Evolutionary conservation across 2,888 invertebrate species (phyloP), one percentile per base, ranked within the genome.

Genomic region (Diploptera punctata): DNA sequence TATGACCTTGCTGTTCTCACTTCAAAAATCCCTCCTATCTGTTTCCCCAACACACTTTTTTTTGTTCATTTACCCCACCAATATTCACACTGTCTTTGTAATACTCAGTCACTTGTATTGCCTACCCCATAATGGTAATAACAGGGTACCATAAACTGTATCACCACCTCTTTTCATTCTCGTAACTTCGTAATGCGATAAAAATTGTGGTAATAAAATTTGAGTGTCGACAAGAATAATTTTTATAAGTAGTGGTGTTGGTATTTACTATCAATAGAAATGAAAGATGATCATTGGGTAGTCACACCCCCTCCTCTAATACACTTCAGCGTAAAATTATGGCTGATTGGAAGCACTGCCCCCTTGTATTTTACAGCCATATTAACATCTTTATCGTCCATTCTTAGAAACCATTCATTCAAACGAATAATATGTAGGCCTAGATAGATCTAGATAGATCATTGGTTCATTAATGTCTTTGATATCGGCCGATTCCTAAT

Each of bases 61-160:
- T 33, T 7, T 31, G 43, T 43, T 43, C 38, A 62, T 43, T 62
- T 16, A 21, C 21, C 10, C 1, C 29, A 5, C 43, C 62, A 19
- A n/a, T 62, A 10, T 9, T 43, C 43, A 29, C 21, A 21, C 43
- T 62, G 62, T 62, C 62, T n/a, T n/a, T n/a, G n/a, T 43, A 43
- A 62, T 38, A 38, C 43, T 62, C 62, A 24, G 21, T 62, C 62
- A 43, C 62, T 62, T 62, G 62, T 29, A 19, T n/a, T 3, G n/a
- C n/a, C 62, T 57, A 18, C n/a, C n/a, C 62, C 62, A 62, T 62
- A 62, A 62, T 21, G 43, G 62, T 43, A 62, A 43, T 62, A 62
- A 62, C 38, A 62, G 24, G 24, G 21, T 43, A 21, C 24, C 43
- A 33, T 13, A 43, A 43, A 62, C 19, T 16, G 4, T 24, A 3